Evolutionary conservation across 1,140 invertebrate genomes (phyloP).

Genomic region (Argopecten irradians): DNA sequence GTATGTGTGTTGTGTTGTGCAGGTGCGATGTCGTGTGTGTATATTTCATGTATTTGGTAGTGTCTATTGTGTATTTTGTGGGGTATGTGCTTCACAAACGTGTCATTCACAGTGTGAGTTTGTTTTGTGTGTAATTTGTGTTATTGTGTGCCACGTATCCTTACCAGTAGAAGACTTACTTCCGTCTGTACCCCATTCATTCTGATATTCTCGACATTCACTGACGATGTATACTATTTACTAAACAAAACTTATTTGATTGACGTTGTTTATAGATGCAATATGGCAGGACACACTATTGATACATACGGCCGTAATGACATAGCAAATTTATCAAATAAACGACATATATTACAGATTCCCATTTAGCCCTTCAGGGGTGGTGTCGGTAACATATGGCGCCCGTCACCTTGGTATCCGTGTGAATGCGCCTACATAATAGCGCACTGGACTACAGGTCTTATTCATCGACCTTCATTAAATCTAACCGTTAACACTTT

Average conservation of each 20-base stretch:
- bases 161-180: no score
- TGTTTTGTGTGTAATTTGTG: background rate
- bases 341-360: background rate
- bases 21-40: background rate
- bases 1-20: background rate
- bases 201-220: no score
- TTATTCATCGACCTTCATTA: background rate
- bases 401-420: constrained; percentile 2
- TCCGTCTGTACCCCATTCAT: no score
- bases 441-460: background rate
- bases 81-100: background rate
- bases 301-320: background rate
- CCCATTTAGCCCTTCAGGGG: background rate
- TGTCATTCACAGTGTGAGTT: background rate
- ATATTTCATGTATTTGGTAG: background rate
- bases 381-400: background rate
- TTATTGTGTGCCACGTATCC: background rate
- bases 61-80: background rate
- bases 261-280: background rate
- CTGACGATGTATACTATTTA: no score
- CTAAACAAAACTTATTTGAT: background rate
- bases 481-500: background rate
- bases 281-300: background rate
- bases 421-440: background rate
- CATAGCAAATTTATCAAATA: background rate